Percentiles rank a stretch among this genome's conserved stretches.
Conservation (phyloP, 2,797 vertebrate species). For the Myioborus miniatus region DNA sequence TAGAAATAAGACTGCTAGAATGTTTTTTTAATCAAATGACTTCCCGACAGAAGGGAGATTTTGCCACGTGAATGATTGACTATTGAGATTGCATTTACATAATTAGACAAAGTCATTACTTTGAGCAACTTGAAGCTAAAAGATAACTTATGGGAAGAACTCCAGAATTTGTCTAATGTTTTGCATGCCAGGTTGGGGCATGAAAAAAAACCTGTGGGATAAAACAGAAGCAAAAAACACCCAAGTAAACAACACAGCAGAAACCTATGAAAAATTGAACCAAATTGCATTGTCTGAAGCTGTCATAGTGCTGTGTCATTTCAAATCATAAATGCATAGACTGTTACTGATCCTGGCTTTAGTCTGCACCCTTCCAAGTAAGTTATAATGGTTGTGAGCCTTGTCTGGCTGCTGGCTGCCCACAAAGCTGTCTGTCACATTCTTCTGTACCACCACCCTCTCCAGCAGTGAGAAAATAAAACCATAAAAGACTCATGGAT, state of each 20-base stretch:
- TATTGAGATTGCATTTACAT: not conserved
- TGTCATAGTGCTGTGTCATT: not conserved
- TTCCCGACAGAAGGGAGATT: not conserved
- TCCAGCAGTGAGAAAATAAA: not conserved
- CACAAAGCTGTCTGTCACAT: not conserved
- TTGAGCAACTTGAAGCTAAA: not conserved
- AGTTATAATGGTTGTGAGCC: not conserved
- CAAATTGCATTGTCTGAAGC: not conserved
- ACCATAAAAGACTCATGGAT: not conserved
- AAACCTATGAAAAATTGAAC: not conserved
- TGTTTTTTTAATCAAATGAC: not conserved
- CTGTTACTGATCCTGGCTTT: not conserved
- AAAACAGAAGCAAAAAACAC: not conserved
- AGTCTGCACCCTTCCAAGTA: not conserved
- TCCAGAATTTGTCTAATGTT: not conserved
- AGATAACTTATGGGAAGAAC: not conserved
- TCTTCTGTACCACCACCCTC: not conserved
- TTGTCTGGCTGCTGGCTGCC: not conserved
- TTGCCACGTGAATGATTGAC: not conserved
- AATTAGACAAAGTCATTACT: not conserved
- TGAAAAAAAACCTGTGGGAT: not conserved
- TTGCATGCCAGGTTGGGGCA: not conserved
- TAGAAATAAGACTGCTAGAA: not conserved
- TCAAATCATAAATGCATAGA: not conserved
- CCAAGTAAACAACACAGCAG: not conserved